Evolutionary conservation across 2,888 invertebrate genomes (phyloP).

Genomic region (Thymelicus acteon): DNA sequence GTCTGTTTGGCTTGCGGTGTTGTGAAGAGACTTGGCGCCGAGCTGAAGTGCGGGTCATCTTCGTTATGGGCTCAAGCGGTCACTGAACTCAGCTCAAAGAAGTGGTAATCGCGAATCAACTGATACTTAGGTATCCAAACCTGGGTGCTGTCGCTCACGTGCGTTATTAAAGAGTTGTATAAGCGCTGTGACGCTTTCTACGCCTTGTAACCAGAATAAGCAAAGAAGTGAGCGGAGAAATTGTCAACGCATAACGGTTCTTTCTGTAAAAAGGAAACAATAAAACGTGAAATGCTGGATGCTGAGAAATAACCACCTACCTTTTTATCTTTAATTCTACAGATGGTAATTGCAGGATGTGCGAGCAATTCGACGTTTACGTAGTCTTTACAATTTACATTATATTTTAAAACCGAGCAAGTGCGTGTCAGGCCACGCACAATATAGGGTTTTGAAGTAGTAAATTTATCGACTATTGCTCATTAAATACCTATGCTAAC

Average conservation of each 20-base stretch:
- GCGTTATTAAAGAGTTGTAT: conserved; percentile 70
- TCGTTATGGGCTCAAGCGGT: conserved; percentile 61
- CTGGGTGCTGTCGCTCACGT: conserved; percentile 58
- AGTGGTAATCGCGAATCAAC: conserved; percentile 62
- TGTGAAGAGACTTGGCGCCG: conserved; percentile 50
- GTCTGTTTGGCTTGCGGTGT: conserved; percentile 25
- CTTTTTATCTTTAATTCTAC: conserved; percentile 43
- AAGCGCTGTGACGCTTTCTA: conserved; percentile 77
- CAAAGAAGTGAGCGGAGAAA: conserved; percentile 78
- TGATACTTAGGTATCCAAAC: conserved; percentile 58
- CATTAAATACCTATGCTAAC: too few species aligned
- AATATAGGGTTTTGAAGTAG: too few species aligned
- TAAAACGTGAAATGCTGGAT: conserved; percentile 53
- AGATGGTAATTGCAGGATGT: conserved; percentile 39
- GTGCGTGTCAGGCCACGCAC: too few species aligned
- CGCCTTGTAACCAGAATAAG: conserved; percentile 70
- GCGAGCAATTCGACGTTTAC: conserved; percentile 29
- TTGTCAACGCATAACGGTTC: conserved; percentile 70
- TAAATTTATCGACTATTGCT: too few species aligned
- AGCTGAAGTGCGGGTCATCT: conserved; percentile 41
- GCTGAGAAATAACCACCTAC: conserved; percentile 46
- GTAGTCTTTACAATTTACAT: conserved; percentile 11
- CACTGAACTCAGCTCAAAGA: conserved; percentile 62
- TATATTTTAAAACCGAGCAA: background rate
- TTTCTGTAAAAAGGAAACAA: conserved; percentile 61